phyloP scores from a whole-genome alignment of 2,888 invertebrate species.

The Cheilosia urbana region DNA sequence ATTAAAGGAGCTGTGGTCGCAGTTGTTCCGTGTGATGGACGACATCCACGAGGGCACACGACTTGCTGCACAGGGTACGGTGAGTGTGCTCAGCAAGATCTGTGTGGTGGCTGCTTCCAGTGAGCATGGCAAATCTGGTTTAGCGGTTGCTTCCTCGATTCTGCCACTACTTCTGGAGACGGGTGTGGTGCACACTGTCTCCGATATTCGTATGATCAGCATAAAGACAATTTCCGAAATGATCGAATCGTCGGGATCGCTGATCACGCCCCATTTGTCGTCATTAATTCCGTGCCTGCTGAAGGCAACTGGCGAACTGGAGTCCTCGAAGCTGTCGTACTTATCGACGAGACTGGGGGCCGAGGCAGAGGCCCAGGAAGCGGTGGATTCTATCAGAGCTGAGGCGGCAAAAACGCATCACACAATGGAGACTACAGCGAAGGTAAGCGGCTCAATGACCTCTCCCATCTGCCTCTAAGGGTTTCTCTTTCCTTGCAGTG shows the following conservation, averaged over 20 bases:
- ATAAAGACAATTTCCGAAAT: constrained; percentile 94
- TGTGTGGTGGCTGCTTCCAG: constrained; percentile 89
- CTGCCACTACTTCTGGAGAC: constrained; percentile 91
- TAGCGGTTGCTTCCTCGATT: constrained; percentile 89
- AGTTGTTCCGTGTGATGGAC: constrained; percentile 95
- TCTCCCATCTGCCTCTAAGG: background rate
- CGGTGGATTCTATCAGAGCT: constrained; percentile 91
- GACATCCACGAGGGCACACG: constrained; percentile 96
- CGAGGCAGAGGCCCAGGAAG: constrained; percentile 89
- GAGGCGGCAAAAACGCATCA: constrained; percentile 93
- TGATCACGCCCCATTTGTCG: constrained; percentile 92
- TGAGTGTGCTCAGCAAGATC: constrained; percentile 90
- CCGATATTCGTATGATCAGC: constrained; percentile 91
- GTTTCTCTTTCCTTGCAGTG: constrained; percentile 83
- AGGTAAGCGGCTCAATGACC: constrained; percentile 84
- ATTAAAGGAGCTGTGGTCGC: constrained; percentile 87
- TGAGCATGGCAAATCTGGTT: constrained; percentile 89
- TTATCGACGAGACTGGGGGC: constrained; percentile 89
- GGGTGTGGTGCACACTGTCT: constrained; percentile 91
- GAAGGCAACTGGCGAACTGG: constrained; percentile 94
- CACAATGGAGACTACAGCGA: constrained; percentile 93
- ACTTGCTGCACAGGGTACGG: constrained; percentile 89
- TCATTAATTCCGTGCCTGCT: constrained; percentile 92
- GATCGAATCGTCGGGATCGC: constrained; percentile 91
- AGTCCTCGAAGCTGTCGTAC: constrained; percentile 91